phyloP scores from a whole-genome alignment of 2,113 vertebrate species.

The Mus spicilegus region DNA sequence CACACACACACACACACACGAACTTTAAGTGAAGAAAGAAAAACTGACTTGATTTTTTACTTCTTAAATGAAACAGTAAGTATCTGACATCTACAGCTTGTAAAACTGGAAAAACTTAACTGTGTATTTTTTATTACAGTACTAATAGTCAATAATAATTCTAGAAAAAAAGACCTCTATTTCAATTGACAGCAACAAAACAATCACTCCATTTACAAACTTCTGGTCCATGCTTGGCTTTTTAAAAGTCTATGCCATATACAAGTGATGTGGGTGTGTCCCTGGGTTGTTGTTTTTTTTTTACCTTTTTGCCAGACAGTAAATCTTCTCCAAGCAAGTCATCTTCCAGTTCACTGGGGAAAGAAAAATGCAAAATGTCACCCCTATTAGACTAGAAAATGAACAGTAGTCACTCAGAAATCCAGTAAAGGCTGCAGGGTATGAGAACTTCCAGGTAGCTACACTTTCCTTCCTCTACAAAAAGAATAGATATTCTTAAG shows the following conservation, averaged over 20 bases:
- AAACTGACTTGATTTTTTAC: background rate
- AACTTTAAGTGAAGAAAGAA: background rate
- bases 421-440: background rate
- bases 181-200: background rate
- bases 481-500: background rate
- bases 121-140: background rate
- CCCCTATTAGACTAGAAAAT: background rate
- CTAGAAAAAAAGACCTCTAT: background rate
- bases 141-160: background rate
- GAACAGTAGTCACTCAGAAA: background rate
- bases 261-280: background rate
- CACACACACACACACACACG: background rate
- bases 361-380: background rate
- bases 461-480: background rate
- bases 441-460: background rate
- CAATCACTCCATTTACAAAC: background rate
- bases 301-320: constrained; percentile 96
- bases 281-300: constrained; percentile 70
- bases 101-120: background rate
- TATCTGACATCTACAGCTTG: background rate
- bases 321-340: constrained; percentile 97
- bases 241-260: background rate
- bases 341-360: constrained; percentile 94
- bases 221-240: background rate
- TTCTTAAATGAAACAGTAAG: background rate